A percentile compares a stretch with the other conserved stretches of the same genome.
Conservation (phyloP, 2,797 vertebrate species). For the Sitta carolinensis region DNA sequence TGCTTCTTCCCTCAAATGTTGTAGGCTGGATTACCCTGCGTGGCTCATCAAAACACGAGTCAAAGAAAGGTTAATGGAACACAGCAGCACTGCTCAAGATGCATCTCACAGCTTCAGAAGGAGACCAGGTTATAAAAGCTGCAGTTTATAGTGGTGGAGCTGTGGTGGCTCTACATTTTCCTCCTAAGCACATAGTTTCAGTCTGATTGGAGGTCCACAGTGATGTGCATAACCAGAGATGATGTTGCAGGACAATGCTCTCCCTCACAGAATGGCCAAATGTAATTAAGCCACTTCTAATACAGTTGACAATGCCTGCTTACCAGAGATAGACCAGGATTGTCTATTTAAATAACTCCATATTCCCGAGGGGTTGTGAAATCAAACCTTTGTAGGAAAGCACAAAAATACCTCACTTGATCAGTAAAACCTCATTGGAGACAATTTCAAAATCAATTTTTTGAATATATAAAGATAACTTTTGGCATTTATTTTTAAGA, state of each 20-base stretch:
- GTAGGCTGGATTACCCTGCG: not conserved
- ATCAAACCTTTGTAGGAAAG: not conserved
- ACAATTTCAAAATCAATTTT: not conserved
- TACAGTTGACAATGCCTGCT: not conserved
- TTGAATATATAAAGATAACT: not conserved
- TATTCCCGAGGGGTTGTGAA: not conserved
- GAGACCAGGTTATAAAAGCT: not conserved
- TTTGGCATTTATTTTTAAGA: not conserved
- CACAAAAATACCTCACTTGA: not conserved
- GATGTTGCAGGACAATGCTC: not conserved
- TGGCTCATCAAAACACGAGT: not conserved
- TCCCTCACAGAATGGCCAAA: not conserved
- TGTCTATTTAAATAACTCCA: constrained; percentile 13
- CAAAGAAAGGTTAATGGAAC: not conserved
- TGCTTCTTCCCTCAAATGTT: not conserved
- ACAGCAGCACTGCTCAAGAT: not conserved
- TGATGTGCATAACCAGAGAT: not conserved
- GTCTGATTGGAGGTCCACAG: not conserved
- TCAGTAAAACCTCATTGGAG: not conserved
- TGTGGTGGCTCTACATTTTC: not conserved
- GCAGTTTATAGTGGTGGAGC: not conserved
- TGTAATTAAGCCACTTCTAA: constrained; percentile 11
- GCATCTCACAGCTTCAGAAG: not conserved
- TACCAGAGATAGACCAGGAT: not conserved
- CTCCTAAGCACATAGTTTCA: not conserved